Conservation (phyloP, 2,888 invertebrate genomes). For the Conus canariensis region DNA sequence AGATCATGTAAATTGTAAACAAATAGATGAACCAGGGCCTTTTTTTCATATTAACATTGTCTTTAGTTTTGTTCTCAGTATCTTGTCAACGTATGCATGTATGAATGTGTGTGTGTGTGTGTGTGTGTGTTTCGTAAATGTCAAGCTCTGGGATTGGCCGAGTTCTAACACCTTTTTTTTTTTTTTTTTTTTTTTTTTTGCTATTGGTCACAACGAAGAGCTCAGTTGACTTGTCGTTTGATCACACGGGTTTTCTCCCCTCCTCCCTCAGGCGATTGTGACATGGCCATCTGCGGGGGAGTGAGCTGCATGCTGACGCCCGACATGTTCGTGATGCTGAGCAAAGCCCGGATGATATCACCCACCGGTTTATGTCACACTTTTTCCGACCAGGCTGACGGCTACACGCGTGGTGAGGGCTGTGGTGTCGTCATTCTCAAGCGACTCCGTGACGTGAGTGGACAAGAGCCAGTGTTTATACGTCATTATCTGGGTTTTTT, state of each 20-base stretch:
- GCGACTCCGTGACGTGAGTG: constrained; percentile 53
- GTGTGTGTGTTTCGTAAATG: no score
- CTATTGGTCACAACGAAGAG: no score
- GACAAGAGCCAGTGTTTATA: neutral
- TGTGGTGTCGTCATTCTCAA: constrained; percentile 68
- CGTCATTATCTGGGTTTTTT: neutral
- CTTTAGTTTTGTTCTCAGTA: no score
- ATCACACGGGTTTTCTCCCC: no score
- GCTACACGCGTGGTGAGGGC: constrained; percentile 67
- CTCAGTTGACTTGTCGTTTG: no score
- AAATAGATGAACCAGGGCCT: neutral
- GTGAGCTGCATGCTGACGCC: constrained; percentile 57
- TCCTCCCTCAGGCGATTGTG: constrained; percentile 49
- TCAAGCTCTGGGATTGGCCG: no score
- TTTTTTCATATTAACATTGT: neutral
- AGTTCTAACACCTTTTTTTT: no score
- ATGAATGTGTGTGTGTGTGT: no score
- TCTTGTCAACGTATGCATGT: no score
- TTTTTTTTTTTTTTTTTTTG: no score
- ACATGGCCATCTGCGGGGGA: constrained; percentile 55
- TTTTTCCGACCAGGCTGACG: constrained; percentile 64
- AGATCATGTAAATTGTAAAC: no score
- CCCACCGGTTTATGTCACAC: constrained; percentile 62
- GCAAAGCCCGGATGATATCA: constrained; percentile 64
- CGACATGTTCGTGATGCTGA: constrained; percentile 50